Evolutionary conservation across 2,113 vertebrate species (phyloP), one percentile per base, ranked within the genome.

Genomic region (Salvelinus sp.): DNA sequence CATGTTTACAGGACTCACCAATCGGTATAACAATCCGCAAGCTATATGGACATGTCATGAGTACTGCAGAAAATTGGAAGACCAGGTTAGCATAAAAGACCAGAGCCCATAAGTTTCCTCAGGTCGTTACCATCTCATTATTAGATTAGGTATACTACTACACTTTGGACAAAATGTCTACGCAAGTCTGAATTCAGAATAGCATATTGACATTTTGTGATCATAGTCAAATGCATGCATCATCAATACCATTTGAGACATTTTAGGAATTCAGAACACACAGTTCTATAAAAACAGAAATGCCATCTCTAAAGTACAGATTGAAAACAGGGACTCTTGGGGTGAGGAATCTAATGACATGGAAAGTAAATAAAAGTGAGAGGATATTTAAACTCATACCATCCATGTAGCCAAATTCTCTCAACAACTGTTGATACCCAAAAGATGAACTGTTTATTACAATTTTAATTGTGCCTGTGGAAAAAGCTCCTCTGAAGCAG

Each of bases 61-160:
- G 54, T 27, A 75, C 28, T 70, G 50, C 50, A 70, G 47, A 72
- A 78, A 81, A 75, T 84, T 79, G 88, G 88, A 90, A 90, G 87
- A 92, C 38, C 38, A 44, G 38, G 38, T 44, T 9, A 44, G 10
- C 38, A 38, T 38, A 44, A 10, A 44, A 10, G 38, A 44, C n/a
- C 16, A 63, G 12, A 22, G 12, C 23, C 23, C 23, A 22, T 25
- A 10, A 1, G 3, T 63, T 63, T 63, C 23, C 23, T 63, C 60
- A 22, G 60, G 22, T 63, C 22, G 1, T 4, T n/a, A n/a, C 23
- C 23, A 63, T 63, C 7, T 22, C 22, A 23, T 22, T n/a, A 63
- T 63, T 63, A 54, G 48, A 54, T 54, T 54, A 54, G 48, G 48
- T 18, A 54, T 54, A 54, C 48, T 54, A 54, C 48, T 54, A 54